Evolutionary conservation across 2,797 vertebrate genomes (phyloP), one percentile per base, ranked within the genome.

Genomic region (Peromyscus attwateri): DNA sequence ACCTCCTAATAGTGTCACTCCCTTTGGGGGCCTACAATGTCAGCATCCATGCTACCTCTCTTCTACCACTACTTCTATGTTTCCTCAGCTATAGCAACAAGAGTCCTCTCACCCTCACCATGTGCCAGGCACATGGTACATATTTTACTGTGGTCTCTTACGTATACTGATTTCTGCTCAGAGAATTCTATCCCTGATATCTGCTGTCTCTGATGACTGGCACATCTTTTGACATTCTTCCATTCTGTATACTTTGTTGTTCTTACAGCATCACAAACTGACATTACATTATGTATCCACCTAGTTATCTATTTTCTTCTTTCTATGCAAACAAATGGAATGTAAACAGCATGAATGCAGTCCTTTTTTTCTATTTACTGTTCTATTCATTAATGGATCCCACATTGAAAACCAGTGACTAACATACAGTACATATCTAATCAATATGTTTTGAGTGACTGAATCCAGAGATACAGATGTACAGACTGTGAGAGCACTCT

Each of bases 391-490:
- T 75, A 52, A 66, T 88, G 49, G 31, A 49, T 75, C 13, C 10
- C n/a, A 87, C 17, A 82, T 46, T n/a, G 19, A 66, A 76, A 75
- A 49, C 6, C 19, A 83, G 2, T 75, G 57, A 73, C 3, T 66
- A 29, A 6, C 19, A 82, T 43, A 37, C 4, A 37, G 23, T 62
- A 21, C 29, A 60, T 9, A 66, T 79, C 46, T n/a, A 57, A 66
- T 68, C 60, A 89, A 90, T 68, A 23, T 11, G 25, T 88, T 88
- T 64, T 94, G 34, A 96, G 14, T 90, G 34, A 76, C 77, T 73
- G 16, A 75, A 70, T 80, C 29, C 55, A 83, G 19, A 76, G n/a
- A 87, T 46, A 60, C 71, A 29, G 46, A 79, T 73, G 34, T 12
- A 12, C 1, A 92, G 21, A 70, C 17, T 1, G 0, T n/a, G 31